phyloP scores from a whole-genome alignment of 2,797 vertebrate genomes.

The Orientallactaga sibirica region DNA sequence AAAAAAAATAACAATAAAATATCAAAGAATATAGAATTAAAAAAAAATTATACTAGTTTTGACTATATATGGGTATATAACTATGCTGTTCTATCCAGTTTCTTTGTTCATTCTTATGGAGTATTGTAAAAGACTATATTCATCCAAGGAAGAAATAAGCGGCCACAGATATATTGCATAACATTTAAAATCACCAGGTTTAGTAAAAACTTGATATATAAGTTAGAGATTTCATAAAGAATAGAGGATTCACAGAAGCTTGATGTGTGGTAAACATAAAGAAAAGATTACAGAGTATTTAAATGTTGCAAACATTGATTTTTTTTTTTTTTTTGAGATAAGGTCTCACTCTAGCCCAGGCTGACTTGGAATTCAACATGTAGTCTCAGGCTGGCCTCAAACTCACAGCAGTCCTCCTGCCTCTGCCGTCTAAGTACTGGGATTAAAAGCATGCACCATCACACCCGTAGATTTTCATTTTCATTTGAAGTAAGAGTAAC shows the following conservation, averaged over 20 bases:
- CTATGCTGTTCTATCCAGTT: background rate
- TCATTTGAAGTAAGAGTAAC: background rate
- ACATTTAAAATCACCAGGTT: background rate
- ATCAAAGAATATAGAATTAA: no score
- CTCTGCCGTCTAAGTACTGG: no score
- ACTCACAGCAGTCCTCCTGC: no score
- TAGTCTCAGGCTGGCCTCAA: no score
- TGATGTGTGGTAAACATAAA: background rate
- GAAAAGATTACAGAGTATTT: background rate
- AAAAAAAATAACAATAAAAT: no score
- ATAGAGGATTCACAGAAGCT: background rate
- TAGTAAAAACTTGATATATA: background rate
- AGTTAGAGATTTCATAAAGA: constrained; percentile 3
- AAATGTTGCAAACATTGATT: background rate
- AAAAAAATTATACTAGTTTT: background rate
- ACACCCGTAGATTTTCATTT: no score
- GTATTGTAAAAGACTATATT: background rate
- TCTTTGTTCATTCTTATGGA: background rate
- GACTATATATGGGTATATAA: background rate
- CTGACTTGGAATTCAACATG: no score
- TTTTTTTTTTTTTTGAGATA: no score
- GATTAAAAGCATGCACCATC: no score
- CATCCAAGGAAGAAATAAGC: background rate
- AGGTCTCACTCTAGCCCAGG: no score
- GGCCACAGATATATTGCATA: background rate